phyloP scores from a whole-genome alignment of 2,797 vertebrate species.

The Chiloscyllium punctatum region DNA sequence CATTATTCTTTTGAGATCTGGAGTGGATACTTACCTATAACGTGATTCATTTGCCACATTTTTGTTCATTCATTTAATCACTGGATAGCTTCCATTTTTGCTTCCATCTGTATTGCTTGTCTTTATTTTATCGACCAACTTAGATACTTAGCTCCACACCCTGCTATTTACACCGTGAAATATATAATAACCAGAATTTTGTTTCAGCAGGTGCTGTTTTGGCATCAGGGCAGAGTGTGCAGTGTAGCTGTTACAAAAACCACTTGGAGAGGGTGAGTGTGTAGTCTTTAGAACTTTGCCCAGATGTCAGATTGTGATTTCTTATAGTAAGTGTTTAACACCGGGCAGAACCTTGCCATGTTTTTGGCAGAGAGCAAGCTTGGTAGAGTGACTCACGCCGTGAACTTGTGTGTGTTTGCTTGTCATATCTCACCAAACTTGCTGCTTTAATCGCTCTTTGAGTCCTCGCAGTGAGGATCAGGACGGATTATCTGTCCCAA shows the following conservation, averaged over 20 bases:
- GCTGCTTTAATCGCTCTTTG: no score
- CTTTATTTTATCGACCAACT: neutral
- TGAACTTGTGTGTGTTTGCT: no score
- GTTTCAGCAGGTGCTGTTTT: neutral
- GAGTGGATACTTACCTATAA: neutral
- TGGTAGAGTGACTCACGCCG: no score
- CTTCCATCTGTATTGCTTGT: neutral
- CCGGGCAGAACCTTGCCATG: no score
- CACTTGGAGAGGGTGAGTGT: neutral
- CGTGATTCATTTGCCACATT: neutral
- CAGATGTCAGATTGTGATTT: neutral
- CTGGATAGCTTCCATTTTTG: neutral
- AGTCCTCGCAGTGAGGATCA: no score
- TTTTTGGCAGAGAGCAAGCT: no score
- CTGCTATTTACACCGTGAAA: neutral
- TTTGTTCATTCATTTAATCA: neutral
- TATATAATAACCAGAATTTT: neutral
- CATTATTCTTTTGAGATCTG: neutral
- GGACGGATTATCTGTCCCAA: no score
- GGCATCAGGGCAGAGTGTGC: no score
- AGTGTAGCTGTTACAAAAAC: neutral
- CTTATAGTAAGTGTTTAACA: neutral
- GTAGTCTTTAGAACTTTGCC: neutral
- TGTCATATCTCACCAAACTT: no score
- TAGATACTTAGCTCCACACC: neutral